Evolutionary conservation across 2,113 vertebrate genomes (phyloP).

Genomic region (Chauna torquata): DNA sequence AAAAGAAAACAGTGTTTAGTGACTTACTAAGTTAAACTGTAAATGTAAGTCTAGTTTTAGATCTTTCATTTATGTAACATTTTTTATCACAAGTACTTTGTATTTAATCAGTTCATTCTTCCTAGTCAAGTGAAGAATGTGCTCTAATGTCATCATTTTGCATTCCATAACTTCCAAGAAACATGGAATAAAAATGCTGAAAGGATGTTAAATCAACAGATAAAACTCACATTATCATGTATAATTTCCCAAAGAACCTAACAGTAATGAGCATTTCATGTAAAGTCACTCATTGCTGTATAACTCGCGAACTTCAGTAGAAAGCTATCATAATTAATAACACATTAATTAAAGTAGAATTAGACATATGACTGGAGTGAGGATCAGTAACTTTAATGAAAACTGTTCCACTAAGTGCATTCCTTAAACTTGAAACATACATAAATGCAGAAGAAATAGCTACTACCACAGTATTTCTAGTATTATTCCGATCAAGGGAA

Average conservation of each 20-base stretch:
- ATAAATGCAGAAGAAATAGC: neutral
- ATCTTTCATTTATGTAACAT: neutral
- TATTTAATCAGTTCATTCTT: neutral
- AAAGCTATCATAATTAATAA: neutral
- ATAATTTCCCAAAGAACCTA: neutral
- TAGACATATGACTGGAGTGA: neutral
- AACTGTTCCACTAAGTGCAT: neutral
- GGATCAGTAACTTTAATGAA: neutral
- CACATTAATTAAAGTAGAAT: neutral
- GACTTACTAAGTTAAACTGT: neutral
- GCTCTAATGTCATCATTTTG: neutral
- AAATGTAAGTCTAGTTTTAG: neutral
- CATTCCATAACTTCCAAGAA: neutral
- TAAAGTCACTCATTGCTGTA: neutral
- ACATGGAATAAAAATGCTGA: neutral
- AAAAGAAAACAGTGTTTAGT: constrained; percentile 15
- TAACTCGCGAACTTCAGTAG: neutral
- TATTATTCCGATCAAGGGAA: neutral
- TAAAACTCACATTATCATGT: neutral
- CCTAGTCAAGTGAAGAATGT: neutral
- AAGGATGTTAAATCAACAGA: neutral
- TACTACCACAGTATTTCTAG: neutral
- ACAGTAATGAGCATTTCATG: neutral
- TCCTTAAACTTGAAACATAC: neutral
- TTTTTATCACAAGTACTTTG: neutral